Evolutionary conservation across 2,113 vertebrate genomes (phyloP).

Genomic region (Nanorana parkeri): DNA sequence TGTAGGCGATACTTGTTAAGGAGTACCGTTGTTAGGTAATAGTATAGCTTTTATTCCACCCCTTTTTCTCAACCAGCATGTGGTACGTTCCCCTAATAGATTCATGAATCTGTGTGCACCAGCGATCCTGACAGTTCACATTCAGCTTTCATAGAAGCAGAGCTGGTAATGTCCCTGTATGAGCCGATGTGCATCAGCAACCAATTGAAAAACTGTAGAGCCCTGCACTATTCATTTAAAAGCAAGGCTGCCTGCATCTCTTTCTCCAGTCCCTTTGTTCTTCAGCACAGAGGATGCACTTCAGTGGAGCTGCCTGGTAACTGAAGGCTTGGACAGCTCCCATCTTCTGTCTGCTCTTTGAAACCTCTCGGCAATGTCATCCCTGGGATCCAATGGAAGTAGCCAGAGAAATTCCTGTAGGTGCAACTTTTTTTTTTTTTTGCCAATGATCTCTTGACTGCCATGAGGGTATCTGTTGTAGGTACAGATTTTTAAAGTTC

Average conservation of each 20-base stretch:
- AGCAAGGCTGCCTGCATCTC: slow-evolving; percentile 61
- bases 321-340: slow-evolving; percentile 66
- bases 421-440: slow-evolving; percentile 76
- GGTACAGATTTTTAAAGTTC: slow-evolving; percentile 59
- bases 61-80: slow-evolving; percentile 64
- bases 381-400: slow-evolving; percentile 77
- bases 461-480: neutral
- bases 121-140: slow-evolving; percentile 71
- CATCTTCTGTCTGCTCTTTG: slow-evolving; percentile 68
- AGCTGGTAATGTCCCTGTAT: slow-evolving; percentile 62
- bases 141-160: slow-evolving; percentile 68
- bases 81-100: slow-evolving; percentile 77
- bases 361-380: slow-evolving; percentile 78
- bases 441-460: slow-evolving; percentile 14
- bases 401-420: slow-evolving; percentile 82
- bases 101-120: slow-evolving; percentile 68
- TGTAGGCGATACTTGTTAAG: neutral
- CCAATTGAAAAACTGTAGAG: slow-evolving; percentile 65
- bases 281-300: slow-evolving; percentile 72
- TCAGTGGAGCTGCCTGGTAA: slow-evolving; percentile 70
- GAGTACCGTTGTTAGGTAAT: neutral
- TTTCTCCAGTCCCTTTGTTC: slow-evolving; percentile 72
- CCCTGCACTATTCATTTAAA: slow-evolving; percentile 60
- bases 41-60: slow-evolving; percentile 54
- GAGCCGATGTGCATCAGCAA: slow-evolving; percentile 61